Base-by-base conservation (phyloP, 2,113 vertebrate genomes). In the Anser cygnoides region DNA sequence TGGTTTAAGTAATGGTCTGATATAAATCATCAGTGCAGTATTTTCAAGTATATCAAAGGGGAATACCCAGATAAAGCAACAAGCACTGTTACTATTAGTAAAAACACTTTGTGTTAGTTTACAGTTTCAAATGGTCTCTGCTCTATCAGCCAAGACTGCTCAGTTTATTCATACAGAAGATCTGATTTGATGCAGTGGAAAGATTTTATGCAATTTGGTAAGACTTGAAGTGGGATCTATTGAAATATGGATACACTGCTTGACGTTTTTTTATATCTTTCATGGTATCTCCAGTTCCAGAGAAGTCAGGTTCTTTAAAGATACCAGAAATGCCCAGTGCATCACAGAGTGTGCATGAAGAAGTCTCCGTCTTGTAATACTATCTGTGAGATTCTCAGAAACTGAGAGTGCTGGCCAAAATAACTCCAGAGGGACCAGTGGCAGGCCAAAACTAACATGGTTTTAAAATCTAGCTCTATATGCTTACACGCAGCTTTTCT, bases 341-440 rank as follows among this genome's bases (percentile, higher is more conserved):
- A 93, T 87, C 85, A 82, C 73, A 96, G 37, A 31, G 31, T 77
- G 63, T 83, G 55, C 73, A 87, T 89, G 83, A 94, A 91, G 82
- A 94, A 94, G 84, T 62, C 23, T 67, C 54, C 21, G 11, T 87
- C 57, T 65, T 89, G 84, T 82, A 92, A 92, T 41, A 61, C n/a
- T 92, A 79, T 89, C 91, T 96, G 54, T 58, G 54, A 84, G 58
- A 89, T 89, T 92, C 87, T 96, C 93, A 94, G 92, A 73, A 96
- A 76, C 13, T 10, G 75, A 58, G 44, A 79, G 4, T 55, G 33
- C 37, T 92, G 91, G 73, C 92, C 70, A 87, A 89, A 89, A 87
- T 84, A 89, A 82, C 57, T 94, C 96, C 86, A 81, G 68, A 78
- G 88, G 70, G 72, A 93, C 29, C 26, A 49, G 43, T 86, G 39